Conservation (phyloP, 1,140 invertebrate species). For the Kradibia gibbosae region DNA sequence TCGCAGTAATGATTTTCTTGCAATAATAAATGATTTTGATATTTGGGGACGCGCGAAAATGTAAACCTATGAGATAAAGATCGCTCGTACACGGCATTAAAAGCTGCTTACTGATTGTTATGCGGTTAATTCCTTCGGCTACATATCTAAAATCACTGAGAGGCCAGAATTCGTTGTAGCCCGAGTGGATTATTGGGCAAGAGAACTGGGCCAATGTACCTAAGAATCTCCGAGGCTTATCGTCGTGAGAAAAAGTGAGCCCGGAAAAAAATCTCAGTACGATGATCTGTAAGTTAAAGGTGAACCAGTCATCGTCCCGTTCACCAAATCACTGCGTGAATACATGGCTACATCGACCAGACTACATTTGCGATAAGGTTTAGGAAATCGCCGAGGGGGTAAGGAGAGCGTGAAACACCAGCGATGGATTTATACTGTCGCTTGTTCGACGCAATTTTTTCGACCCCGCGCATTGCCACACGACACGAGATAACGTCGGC, state of each 20-base stretch:
- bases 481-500: slow-evolving; percentile 36
- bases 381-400: neutral
- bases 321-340: neutral
- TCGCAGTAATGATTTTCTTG: no score
- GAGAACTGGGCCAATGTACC: neutral
- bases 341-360: neutral
- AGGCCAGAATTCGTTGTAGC: neutral
- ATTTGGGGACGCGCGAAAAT: no score
- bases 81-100: no score
- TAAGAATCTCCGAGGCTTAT: neutral
- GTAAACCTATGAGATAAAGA: no score
- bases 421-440: slow-evolving; percentile 37
- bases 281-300: neutral
- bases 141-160: no score
- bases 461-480: neutral
- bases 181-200: neutral
- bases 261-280: neutral
- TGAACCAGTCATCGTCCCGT: neutral
- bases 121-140: no score
- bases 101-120: no score
- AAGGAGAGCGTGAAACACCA: neutral
- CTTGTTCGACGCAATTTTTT: slow-evolving; percentile 30
- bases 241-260: neutral
- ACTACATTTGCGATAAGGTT: slow-evolving; percentile 15
- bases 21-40: no score